Base-by-base conservation (phyloP, 2,888 invertebrate species). In the Nycteola revayana region DNA sequence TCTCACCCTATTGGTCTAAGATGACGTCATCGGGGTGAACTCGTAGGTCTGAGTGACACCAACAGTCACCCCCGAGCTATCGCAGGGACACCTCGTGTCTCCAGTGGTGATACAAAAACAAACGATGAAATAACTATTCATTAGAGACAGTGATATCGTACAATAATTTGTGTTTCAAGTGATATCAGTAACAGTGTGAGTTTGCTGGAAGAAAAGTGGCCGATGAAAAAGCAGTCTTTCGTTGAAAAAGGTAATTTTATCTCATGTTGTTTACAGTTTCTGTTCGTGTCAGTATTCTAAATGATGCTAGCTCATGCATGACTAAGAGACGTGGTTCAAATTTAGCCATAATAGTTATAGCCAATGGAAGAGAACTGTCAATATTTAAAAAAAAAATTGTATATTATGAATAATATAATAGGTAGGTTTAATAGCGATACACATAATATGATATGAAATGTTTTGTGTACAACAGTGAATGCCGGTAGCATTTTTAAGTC, bases 21-120 rank as follows among this genome's bases (percentile, higher is more conserved):
- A 74, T 88, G 87, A 88, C 87, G 87, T 88, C 87, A 88, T 84
- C 82, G 72, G 86, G 87, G 85, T 87, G 84, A 85, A 81, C 77
- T 76, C 76, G 75, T 69, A 66, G 77, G 63, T 81, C 75, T 73
- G 72, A 76, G 74, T 83, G 83, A 83, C 81, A 82, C 74, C 66
- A 85, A 80, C 86, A 88, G 87, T 88, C 79, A 86, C 84, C 85
- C 87, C 79, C 61, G 71, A 77, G 77, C 73, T 43, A 68, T 66
- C 65, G 69, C 44, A 74, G 75, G 77, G 77, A 55, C 52, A 55
- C 60, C 76, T 69, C 73, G 85, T 65, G 71, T 66, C 55, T 49
- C 51, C 43, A 41, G 49, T 50, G 46, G 45, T 58, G 51, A 49
- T 52, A 78, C 58, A 75, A 78, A 73, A 86, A 85, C 83, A 83